Conservation (phyloP, 2,113 vertebrate genomes). For the Pipra filicauda region DNA sequence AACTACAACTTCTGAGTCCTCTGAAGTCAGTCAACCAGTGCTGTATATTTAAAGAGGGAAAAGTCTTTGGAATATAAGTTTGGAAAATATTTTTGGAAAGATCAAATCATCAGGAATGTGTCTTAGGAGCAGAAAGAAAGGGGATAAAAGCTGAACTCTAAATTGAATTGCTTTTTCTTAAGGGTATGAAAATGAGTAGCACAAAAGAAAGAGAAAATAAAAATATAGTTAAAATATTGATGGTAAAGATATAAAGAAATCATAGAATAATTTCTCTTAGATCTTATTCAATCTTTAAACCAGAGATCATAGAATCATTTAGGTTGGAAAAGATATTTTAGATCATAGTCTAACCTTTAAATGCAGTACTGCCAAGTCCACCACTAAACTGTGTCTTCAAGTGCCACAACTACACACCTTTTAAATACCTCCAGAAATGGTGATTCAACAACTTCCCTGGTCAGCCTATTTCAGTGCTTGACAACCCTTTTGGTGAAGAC, state of each 20-base stretch:
- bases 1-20: not conserved
- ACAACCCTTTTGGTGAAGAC: not conserved
- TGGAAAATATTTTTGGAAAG: not conserved
- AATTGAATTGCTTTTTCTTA: not conserved
- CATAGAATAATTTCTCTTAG: not conserved
- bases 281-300: not conserved
- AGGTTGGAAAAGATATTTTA: not conserved
- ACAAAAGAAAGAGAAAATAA: not conserved
- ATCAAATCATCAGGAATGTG: not conserved
- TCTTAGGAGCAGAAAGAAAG: not conserved
- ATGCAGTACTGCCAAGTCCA: not conserved
- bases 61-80: not conserved
- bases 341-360: not conserved
- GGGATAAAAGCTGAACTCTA: not conserved
- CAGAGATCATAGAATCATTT: not conserved
- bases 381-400: not conserved
- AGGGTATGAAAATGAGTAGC: not conserved
- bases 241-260: not conserved
- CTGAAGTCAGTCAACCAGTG: not conserved
- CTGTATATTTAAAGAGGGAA: not conserved
- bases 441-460: not conserved
- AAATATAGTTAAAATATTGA: not conserved
- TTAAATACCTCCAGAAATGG: not conserved
- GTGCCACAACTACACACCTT: accelerated
- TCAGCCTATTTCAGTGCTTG: not conserved